These are phyloP conservation scores for Poeciliopsis gracilis DNA, from an alignment of 2,797 vertebrate genomes.

Conservation along the genomic window DNA sequence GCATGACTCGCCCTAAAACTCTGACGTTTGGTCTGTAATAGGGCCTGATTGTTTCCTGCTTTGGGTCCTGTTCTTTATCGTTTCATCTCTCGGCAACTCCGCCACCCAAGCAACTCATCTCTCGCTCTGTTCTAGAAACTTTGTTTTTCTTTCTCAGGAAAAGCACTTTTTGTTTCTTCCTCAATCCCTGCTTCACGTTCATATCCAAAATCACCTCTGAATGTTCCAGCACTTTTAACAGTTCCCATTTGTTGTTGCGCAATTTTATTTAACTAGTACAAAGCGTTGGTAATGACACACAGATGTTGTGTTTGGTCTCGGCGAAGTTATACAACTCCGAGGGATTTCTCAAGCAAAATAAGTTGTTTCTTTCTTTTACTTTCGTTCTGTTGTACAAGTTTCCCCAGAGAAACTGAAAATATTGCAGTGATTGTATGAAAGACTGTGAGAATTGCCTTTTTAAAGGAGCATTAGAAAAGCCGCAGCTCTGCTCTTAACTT, in stretches of 20 bases:
- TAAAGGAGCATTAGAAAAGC: not conserved
- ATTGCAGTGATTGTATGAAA: not conserved
- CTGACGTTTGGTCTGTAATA: conserved; percentile 78
- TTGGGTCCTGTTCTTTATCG: conserved; percentile 75
- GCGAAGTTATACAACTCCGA: not conserved
- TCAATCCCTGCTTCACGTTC: not conserved
- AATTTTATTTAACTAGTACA: conserved; percentile 16
- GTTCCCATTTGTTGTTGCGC: conserved; percentile 22
- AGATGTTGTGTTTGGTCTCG: conserved; percentile 33
- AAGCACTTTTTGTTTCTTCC: not conserved
- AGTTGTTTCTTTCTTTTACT: not conserved
- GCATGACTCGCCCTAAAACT: conserved; percentile 52
- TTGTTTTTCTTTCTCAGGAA: conserved; percentile 19
- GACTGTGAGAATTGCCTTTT: not conserved
- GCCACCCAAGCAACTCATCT: conserved; percentile 65
- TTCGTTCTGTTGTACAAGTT: not conserved
- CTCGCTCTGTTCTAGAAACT: not conserved
- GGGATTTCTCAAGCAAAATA: conserved; percentile 5
- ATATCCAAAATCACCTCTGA: not conserved
- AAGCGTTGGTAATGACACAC: conserved; percentile 42
- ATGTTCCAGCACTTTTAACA: conserved; percentile 18
- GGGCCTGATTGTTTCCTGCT: conserved; percentile 73
- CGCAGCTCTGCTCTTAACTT: not conserved
- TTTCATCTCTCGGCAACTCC: conserved; percentile 58
- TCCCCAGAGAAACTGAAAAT: not conserved